Base-by-base conservation (phyloP, 2,888 invertebrate genomes). In the Eremobia ochroleuca region DNA sequence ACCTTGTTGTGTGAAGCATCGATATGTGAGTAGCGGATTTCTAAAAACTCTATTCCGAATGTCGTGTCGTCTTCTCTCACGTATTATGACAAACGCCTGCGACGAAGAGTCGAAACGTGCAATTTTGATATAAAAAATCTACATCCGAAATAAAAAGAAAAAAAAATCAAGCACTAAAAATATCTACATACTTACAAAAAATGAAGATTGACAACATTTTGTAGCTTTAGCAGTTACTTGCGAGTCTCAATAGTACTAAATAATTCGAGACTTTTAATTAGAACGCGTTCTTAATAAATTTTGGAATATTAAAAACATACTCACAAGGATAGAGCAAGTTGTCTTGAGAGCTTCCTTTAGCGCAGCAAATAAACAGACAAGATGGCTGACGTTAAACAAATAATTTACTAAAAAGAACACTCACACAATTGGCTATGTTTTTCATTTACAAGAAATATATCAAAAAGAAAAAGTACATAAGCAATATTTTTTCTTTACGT, bases 251-350 rank as follows among this genome's bases (percentile, higher is more conserved):
- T 62, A 67, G 66, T 34, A 18, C 4, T 81, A 49, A n/a, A 21
- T n/a, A 28, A 65, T 40, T 52, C n/a, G n/a, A 58, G 25, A 28
- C 28, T 2, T 52, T 46, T 49, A 67, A 85, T 82, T 78, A 81
- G 85, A 84, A 87, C 82, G 85, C 84, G 86, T 86, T 83, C 86
- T 70, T 62, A 76, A 72, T 70, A 62, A 81, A 83, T 79, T 52
- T 85, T 77, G 78, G 77, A 83, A 72, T 77, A 82, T 79, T 79
- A 85, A 85, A 83, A 86, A 83, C 79, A 95, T 97, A 97, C 97
- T 97, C 97, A 97, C 97, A 97, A 94, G 97, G 97, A 93, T 97
- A 97, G 87, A 97, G 97, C 92, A 97, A 97, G 95, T 96, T 97
- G 95, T 97, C 97, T 94, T 97, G 97, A 90, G 97, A 97, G 88